Conservation (phyloP, 1,140 invertebrate genomes). For the Mactra quadrangularis region DNA sequence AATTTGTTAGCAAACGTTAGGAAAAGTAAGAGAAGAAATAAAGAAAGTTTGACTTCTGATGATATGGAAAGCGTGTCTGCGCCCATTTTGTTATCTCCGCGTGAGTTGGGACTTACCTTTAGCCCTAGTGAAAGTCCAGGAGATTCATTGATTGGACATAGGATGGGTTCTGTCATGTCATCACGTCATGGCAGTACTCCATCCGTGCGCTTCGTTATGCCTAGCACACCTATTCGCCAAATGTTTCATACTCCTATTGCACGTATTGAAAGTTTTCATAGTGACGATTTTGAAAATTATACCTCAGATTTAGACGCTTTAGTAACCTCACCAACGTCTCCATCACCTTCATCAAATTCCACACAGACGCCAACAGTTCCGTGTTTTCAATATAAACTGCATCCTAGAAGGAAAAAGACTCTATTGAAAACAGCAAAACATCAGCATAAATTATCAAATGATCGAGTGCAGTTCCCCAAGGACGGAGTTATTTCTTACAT, state of each 20-base stretch:
- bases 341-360: conserved; percentile 71
- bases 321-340: conserved; percentile 65
- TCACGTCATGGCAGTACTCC: conserved; percentile 49
- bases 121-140: conserved; percentile 23
- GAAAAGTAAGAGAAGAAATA: conserved; percentile 52
- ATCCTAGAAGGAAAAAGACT: conserved; percentile 73
- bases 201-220: conserved; percentile 67
- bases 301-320: conserved; percentile 69
- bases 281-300: conserved; percentile 79
- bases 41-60: conserved; percentile 62
- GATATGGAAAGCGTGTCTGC: conserved; percentile 56
- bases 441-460: conserved; percentile 56
- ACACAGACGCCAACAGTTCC: conserved; percentile 77
- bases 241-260: conserved; percentile 78
- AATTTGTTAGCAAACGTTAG: conserved; percentile 53
- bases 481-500: conserved; percentile 51
- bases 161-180: conserved; percentile 22
- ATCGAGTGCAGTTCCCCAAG: conserved; percentile 56
- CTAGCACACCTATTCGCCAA: conserved; percentile 77
- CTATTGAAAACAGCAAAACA: conserved; percentile 62
- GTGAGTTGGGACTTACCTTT: conserved; percentile 43
- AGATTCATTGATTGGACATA: conserved; percentile 46
- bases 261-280: conserved; percentile 82
- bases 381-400: conserved; percentile 79
- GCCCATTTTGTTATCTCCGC: conserved; percentile 56